A percentile compares a stretch with the other conserved stretches of the same genome.
Conservation (phyloP, 2,797 vertebrate species). For the Periophthalmus magnuspinnatus region DNA sequence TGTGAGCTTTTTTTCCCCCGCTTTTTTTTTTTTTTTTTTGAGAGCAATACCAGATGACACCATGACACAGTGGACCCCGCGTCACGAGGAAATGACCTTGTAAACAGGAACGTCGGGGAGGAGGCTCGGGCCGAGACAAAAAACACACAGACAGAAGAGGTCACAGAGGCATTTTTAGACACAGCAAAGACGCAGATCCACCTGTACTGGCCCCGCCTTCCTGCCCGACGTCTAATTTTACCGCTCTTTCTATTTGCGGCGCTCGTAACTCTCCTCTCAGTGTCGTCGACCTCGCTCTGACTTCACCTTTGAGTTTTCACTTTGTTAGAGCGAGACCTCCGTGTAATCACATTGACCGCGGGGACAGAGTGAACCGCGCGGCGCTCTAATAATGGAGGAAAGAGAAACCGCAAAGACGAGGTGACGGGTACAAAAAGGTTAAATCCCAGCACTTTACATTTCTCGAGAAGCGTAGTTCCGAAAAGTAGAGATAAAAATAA, state of each 20-base stretch:
- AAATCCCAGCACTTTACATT: too few relatives aligned
- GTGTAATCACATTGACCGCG: background rate
- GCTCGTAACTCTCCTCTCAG: constrained; percentile 13
- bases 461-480: too few relatives aligned
- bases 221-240: constrained; percentile 8
- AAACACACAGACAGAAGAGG: constrained; percentile 21
- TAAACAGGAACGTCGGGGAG: constrained; percentile 77
- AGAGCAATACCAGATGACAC: constrained; percentile 66
- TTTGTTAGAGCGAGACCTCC: constrained; percentile 1
- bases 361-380: background rate
- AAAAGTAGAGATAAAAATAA: too few relatives aligned
- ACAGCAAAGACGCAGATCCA: constrained; percentile 41
- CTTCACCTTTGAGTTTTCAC: constrained; percentile 10
- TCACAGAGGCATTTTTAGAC: constrained; percentile 49
- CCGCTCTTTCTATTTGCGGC: constrained; percentile 47
- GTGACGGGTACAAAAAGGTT: too few relatives aligned
- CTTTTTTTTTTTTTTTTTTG: constrained; percentile 27
- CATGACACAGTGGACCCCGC: constrained; percentile 49
- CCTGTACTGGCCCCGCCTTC: constrained; percentile 39
- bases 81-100: constrained; percentile 70
- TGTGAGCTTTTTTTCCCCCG: background rate
- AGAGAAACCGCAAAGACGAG: too few relatives aligned
- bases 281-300: background rate
- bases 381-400: background rate
- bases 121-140: constrained; percentile 33